Conservation (phyloP, 2,113 vertebrate species). For the Mugil cephalus region DNA sequence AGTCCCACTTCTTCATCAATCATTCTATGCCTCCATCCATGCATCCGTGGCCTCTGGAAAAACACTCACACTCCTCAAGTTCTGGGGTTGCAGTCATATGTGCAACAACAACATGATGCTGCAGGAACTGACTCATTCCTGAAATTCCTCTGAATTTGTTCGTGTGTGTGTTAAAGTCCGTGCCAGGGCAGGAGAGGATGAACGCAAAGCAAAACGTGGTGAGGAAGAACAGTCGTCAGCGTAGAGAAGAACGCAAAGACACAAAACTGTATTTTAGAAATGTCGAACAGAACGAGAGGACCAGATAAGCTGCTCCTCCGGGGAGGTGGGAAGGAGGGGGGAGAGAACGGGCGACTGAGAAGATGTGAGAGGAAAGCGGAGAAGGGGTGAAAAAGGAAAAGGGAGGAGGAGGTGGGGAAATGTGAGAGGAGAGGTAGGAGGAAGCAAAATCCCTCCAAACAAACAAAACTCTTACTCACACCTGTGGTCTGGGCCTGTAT, state of each 20-base stretch:
- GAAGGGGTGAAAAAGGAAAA: constrained; percentile 15
- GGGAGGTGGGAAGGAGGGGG: constrained; percentile 1
- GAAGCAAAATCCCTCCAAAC: constrained; percentile 62
- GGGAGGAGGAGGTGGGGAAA: constrained; percentile 48
- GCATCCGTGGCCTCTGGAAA: constrained; percentile 66
- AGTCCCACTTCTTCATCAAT: constrained; percentile 60
- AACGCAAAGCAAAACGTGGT: constrained; percentile 17
- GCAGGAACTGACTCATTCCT: constrained; percentile 74
- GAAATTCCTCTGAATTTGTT: constrained; percentile 70
- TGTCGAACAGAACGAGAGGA: constrained; percentile 20
- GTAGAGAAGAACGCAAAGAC: constrained; percentile 13
- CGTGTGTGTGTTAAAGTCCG: constrained; percentile 44
- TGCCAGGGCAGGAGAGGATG: constrained; percentile 21
- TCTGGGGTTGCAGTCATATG: constrained; percentile 75
- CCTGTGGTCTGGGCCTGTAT: constrained; percentile 29
- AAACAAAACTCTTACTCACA: constrained; percentile 69
- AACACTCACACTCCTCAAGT: constrained; percentile 69
- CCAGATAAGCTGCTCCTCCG: constrained; percentile 6
- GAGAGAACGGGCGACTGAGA: background rate
- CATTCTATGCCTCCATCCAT: constrained; percentile 51
- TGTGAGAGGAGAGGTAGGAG: constrained; percentile 35
- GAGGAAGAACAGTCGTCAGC: constrained; percentile 19
- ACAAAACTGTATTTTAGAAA: constrained; percentile 35
- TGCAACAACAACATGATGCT: constrained; percentile 80
- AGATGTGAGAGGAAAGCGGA: constrained; percentile 47